phyloP scores from a whole-genome alignment of 2,797 vertebrate genomes.

The Avahi laniger region DNA sequence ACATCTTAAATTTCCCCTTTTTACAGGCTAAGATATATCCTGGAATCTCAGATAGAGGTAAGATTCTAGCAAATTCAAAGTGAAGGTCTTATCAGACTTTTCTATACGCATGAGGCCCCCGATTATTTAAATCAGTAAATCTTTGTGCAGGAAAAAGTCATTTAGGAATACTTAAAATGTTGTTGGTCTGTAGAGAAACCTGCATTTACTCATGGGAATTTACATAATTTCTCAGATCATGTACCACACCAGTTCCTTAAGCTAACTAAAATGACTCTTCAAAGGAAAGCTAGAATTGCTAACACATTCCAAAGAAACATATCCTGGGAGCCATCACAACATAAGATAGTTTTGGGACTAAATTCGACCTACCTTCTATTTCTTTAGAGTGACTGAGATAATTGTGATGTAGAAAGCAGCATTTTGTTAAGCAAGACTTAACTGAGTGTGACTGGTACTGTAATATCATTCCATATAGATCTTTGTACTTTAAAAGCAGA shows the following conservation, averaged over 20 bases:
- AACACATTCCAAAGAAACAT: neutral
- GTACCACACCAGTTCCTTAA: neutral
- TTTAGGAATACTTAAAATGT: neutral
- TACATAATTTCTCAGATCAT: neutral
- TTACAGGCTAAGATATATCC: neutral
- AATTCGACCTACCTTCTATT: neutral
- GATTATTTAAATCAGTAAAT: neutral
- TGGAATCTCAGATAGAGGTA: neutral
- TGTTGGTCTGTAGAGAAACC: neutral
- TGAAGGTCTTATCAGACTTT: neutral
- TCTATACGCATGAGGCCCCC: accelerated
- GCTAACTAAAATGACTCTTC: neutral
- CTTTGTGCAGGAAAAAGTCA: neutral
- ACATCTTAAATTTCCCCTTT: neutral
- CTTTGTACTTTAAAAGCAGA: slow-evolving; percentile 14
- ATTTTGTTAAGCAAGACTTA: slow-evolving; percentile 1
- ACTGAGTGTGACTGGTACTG: neutral
- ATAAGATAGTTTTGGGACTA: neutral
- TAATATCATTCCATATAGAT: neutral
- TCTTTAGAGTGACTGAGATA: neutral
- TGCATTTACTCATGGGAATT: neutral
- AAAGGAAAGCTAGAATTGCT: neutral
- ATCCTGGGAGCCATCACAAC: neutral
- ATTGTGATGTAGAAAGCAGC: neutral
- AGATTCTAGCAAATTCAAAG: neutral